Evolutionary conservation across 2,113 vertebrate genomes (phyloP).

Genomic region (Ivindomyrus marchei): DNA sequence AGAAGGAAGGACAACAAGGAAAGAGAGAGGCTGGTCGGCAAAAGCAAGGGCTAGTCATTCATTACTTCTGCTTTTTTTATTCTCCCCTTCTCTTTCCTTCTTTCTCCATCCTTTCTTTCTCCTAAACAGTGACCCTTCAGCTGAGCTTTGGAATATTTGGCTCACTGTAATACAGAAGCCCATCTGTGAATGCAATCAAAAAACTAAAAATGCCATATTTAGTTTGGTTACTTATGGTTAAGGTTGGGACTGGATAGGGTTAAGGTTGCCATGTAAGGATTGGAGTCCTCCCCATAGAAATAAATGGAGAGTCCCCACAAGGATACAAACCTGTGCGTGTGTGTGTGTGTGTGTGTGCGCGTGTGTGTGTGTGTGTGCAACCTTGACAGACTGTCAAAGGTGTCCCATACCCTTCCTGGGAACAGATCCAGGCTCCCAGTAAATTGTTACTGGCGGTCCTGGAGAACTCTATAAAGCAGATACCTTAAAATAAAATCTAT

Average conservation of each 20-base stretch:
- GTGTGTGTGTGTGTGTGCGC: neutral
- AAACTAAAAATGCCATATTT: too few relatives aligned
- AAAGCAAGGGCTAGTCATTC: neutral
- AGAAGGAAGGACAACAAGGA: neutral
- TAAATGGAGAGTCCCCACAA: too few relatives aligned
- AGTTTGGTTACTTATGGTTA: too few relatives aligned
- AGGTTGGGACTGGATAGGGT: too few relatives aligned
- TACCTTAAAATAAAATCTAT: neutral
- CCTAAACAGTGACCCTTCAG: neutral
- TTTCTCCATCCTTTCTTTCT: neutral
- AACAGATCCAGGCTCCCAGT: neutral
- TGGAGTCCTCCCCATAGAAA: too few relatives aligned
- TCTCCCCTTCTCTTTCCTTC: neutral
- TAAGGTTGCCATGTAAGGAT: too few relatives aligned
- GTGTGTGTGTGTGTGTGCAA: neutral
- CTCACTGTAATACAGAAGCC: neutral
- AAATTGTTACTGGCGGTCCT: neutral
- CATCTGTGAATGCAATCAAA: too few relatives aligned
- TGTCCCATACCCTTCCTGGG: neutral
- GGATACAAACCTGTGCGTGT: too few relatives aligned
- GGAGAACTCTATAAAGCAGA: neutral
- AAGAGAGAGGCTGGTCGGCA: neutral
- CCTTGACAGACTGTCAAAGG: neutral
- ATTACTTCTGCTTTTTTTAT: neutral
- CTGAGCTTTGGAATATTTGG: neutral